phyloP scores from a whole-genome alignment of 1,140 invertebrate species.

The Microplitis demolitor region DNA sequence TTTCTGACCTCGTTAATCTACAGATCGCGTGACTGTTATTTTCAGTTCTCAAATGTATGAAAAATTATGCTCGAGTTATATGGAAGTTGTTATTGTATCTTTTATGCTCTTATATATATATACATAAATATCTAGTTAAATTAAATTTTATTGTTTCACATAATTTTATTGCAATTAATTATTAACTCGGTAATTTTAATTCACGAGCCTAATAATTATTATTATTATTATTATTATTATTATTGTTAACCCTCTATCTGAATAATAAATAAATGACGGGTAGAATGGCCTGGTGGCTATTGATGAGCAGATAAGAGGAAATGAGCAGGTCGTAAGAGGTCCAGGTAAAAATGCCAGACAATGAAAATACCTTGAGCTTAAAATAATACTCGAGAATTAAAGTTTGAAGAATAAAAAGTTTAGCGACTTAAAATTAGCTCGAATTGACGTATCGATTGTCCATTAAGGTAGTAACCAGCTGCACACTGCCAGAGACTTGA shows the following conservation, averaged over 20 bases:
- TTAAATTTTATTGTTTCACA: too few species aligned
- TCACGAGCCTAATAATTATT: too few species aligned
- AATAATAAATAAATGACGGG: too few species aligned
- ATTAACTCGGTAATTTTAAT: too few species aligned
- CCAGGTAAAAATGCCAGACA: too few species aligned
- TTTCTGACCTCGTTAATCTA: constrained; percentile 17
- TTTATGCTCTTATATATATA: background rate
- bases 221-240: too few species aligned
- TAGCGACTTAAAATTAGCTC: constrained; percentile 20
- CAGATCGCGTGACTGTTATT: constrained; percentile 24
- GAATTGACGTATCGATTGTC: constrained; percentile 25
- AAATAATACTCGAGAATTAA: background rate
- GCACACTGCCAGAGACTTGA: constrained; percentile 7
- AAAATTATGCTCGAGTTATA: constrained; percentile 18
- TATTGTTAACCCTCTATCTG: too few species aligned
- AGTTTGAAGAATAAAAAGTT: background rate
- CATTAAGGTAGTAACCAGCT: constrained; percentile 7
- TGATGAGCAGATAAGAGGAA: too few species aligned
- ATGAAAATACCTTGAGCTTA: background rate
- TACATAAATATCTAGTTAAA: background rate
- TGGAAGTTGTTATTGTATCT: background rate
- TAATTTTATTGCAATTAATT: too few species aligned
- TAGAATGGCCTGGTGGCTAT: too few species aligned
- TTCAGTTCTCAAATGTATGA: constrained; percentile 20
- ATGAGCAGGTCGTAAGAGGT: too few species aligned